Base-by-base conservation (phyloP, 2,888 invertebrate species). In the Tromatobia lineatoria region DNA sequence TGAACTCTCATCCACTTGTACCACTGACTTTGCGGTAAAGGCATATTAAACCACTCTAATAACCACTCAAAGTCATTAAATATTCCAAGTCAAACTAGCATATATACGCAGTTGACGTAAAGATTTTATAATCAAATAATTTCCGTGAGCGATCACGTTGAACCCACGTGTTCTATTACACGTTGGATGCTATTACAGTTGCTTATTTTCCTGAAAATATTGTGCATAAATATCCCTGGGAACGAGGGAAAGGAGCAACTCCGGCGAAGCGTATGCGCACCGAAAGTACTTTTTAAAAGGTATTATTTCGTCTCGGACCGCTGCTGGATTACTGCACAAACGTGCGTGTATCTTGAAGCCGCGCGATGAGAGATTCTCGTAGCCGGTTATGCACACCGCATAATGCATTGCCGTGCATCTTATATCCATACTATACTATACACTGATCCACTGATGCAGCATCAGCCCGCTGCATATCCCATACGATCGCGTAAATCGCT, bases 241-340 rank as follows among this genome's bases (percentile, higher is more conserved):
- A 79, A 75, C 78, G 70, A 20, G 52, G 45, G 57, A 15, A 34
- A 71, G 61, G 61, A 79, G 34, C 11, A n/a, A 38, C 61, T 77
- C 71, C 57, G 61, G 20, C 54, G 75, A 13, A 50, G 42, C n/a
- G 18, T 29, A 42, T n/a, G 29, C 64, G 50, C 45, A 47, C 52
- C 67, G 80, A 83, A 83, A 83, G 80, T 80, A 83, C 76, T 52
- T 80, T 80, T 83, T 76, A 76, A 83, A 80, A 80, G 80, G 71
- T 80, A 76, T 83, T 83, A 83, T 83, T 80, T 70, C 66, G 83
- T 70, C 42, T 64, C 70, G 70, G 29, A 81, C 18, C 64, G 78
- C 79, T 71, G 79, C 79, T 57, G 83, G 75, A 83, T 79, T 83
- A 74, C 64, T 69, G 70, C 54, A 70, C 57, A 23, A 70, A 70